Conservation (phyloP, 2,113 vertebrate genomes). For the Daubentonia madagascariensis region DNA sequence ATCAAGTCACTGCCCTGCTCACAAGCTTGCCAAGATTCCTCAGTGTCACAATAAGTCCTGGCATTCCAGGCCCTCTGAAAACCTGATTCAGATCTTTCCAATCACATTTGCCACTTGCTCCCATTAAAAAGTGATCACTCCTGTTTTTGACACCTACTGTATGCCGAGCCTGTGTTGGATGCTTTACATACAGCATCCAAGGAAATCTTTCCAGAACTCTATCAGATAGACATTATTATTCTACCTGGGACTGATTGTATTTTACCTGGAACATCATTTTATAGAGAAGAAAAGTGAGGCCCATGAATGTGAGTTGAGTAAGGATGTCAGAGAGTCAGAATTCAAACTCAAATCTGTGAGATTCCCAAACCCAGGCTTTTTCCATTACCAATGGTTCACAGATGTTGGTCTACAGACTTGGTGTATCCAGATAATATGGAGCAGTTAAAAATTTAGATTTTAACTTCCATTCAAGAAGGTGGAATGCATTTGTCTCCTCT, state of each 20-base stretch:
- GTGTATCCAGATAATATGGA: constrained; percentile 1
- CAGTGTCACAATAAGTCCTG: not conserved
- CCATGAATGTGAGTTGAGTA: not conserved
- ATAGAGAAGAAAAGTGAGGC: not conserved
- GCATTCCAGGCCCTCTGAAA: not conserved
- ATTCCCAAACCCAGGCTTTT: not conserved
- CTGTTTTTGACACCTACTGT: constrained; percentile 20
- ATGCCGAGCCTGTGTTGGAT: constrained; percentile 5
- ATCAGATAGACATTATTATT: constrained; percentile 13
- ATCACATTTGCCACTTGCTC: constrained; percentile 23
- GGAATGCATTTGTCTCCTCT: not conserved
- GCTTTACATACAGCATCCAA: constrained; percentile 19
- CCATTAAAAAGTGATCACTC: constrained; percentile 37
- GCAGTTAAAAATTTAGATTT: constrained; percentile 42
- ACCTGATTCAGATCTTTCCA: constrained; percentile 21
- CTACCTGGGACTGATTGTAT: not conserved
- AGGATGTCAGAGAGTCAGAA: not conserved
- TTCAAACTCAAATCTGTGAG: constrained; percentile 2
- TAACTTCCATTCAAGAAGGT: constrained; percentile 21
- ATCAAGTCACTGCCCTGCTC: not conserved
- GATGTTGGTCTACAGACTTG: not conserved
- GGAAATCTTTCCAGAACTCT: constrained; percentile 24
- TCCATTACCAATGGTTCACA: constrained; percentile 6
- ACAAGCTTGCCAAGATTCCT: constrained; percentile 6
- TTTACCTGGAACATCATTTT: not conserved